Percentiles rank a stretch among this genome's conserved stretches.
Evolutionary conservation across 2,888 invertebrate genomes (phyloP).

Genomic region (Archips xylosteana): DNA sequence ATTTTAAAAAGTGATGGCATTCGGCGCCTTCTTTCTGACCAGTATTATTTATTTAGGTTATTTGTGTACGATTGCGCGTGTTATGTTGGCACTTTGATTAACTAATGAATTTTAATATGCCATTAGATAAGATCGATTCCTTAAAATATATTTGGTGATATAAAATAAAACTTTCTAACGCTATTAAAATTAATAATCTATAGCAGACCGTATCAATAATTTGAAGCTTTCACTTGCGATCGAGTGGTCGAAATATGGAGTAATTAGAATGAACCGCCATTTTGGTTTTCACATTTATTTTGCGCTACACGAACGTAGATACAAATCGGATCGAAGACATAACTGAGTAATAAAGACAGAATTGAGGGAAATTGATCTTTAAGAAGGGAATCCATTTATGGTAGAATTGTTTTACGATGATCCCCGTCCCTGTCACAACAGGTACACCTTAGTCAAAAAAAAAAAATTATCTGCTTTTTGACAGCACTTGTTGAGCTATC

Average conservation of each 20-base stretch:
- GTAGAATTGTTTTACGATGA: no score
- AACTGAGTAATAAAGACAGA: no score
- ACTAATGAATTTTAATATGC: constrained; percentile 14
- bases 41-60: no score
- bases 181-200: constrained; percentile 35
- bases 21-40: not conserved
- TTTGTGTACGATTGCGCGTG: not conserved
- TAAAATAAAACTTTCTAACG: constrained; percentile 39
- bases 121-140: constrained; percentile 7
- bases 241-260: constrained; percentile 34
- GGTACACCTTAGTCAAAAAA: no score
- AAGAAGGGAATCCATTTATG: no score
- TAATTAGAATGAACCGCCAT: constrained; percentile 24
- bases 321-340: no score
- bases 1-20: not conserved
- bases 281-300: constrained; percentile 14
- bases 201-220: constrained; percentile 28
- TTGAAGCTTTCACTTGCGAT: constrained; percentile 35
- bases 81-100: constrained; percentile 12
- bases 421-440: no score
- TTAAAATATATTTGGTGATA: not conserved
- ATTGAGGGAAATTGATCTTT: no score
- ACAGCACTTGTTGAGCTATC: no score
- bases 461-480: no score
- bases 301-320: not conserved